These are phyloP conservation scores for Notoglanidium macrostoma DNA, from an alignment of 2,797 vertebrate species.

Conservation along the genomic window DNA sequence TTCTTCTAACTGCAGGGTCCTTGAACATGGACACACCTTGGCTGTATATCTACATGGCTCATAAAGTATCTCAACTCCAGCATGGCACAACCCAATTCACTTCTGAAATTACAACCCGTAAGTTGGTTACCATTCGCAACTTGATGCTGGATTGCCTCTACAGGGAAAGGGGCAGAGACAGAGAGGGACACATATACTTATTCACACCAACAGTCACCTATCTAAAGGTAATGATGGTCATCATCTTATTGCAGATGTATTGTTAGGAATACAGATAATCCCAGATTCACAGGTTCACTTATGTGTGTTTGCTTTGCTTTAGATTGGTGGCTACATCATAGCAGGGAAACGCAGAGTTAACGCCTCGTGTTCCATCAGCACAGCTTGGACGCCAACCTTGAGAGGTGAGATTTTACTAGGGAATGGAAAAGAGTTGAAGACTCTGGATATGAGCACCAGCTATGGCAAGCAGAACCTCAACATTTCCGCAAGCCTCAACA, in stretches of 20 bases:
- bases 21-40: conserved; percentile 85
- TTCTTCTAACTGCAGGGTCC: conserved; percentile 67
- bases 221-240: conserved; percentile 70
- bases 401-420: conserved; percentile 77
- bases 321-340: conserved; percentile 68
- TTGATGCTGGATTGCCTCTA: conserved; percentile 76
- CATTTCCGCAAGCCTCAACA: conserved; percentile 72
- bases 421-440: conserved; percentile 69
- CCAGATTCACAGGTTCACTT: background rate
- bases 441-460: conserved; percentile 75
- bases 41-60: conserved; percentile 76
- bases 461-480: conserved; percentile 76
- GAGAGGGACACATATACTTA: conserved; percentile 77
- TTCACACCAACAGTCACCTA: conserved; percentile 77
- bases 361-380: conserved; percentile 71
- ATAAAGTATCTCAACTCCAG: conserved; percentile 78
- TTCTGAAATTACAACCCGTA: conserved; percentile 76
- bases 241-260: background rate
- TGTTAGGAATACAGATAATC: background rate
- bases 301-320: conserved; percentile 17
- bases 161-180: conserved; percentile 71
- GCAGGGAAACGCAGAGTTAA: conserved; percentile 69
- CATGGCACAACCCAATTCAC: conserved; percentile 71
- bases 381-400: conserved; percentile 77
- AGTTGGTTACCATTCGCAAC: conserved; percentile 77